Evolutionary conservation across 2,888 invertebrate species (phyloP).

Genomic region (Aleiodes testaceus): DNA sequence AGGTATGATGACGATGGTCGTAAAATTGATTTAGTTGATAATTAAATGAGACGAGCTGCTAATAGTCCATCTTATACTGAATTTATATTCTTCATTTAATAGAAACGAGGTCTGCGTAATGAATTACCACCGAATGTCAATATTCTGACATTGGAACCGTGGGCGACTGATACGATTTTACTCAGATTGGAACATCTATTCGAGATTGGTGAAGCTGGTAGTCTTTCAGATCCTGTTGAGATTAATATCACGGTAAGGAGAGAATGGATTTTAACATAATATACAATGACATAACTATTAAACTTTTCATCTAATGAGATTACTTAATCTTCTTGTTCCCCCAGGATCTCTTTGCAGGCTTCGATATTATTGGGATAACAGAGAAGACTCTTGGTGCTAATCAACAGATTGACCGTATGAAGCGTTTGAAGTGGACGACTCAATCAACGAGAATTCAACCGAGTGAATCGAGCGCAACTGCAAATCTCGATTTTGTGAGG

Average conservation of each 20-base stretch:
- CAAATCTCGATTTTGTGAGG: too few species aligned
- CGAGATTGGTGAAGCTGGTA: conserved; percentile 77
- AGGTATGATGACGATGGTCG: conserved; percentile 26
- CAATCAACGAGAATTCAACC: too few species aligned
- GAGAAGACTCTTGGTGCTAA: conserved; percentile 85
- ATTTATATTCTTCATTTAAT: conserved; percentile 71
- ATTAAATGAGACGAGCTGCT: too few species aligned
- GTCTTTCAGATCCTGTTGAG: conserved; percentile 74
- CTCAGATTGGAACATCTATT: conserved; percentile 86
- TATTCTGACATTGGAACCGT: conserved; percentile 86
- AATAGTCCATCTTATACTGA: too few species aligned
- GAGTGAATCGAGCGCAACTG: too few species aligned
- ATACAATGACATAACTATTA: too few species aligned
- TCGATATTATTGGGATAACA: conserved; percentile 75
- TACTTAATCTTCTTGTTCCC: not conserved
- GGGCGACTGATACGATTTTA: conserved; percentile 77
- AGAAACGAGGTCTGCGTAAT: conserved; percentile 54
- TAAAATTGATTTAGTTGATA: too few species aligned
- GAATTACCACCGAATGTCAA: conserved; percentile 82
- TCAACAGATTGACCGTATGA: conserved; percentile 76
- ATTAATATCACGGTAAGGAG: conserved; percentile 75
- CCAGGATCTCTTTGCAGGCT: conserved; percentile 75
- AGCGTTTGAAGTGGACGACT: conserved; percentile 75
- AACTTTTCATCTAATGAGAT: not conserved
- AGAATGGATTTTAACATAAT: too few species aligned